Evolutionary conservation across 2,888 invertebrate species (phyloP).

Genomic region (Xestoiulus laeticollis): DNA sequence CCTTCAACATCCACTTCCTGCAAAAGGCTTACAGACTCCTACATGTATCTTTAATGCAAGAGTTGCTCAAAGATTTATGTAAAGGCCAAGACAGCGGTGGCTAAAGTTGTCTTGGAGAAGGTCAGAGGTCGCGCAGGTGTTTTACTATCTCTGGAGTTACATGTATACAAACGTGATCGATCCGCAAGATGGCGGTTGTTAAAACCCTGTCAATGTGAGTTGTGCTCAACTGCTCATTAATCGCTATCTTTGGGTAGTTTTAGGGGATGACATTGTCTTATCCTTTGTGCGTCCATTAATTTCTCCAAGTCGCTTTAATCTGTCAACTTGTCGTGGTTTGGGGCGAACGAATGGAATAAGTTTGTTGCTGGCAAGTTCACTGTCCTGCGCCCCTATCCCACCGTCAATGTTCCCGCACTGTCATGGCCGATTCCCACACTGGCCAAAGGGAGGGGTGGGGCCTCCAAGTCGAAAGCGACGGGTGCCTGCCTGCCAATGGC

Average conservation of each 20-base stretch:
- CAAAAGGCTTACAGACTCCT: background rate
- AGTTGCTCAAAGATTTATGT: background rate
- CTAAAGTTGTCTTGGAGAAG: background rate
- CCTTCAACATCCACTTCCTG: background rate
- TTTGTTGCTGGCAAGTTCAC: constrained; percentile 27
- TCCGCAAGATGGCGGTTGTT: background rate
- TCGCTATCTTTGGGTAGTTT: background rate
- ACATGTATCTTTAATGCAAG: too few species aligned
- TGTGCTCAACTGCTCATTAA: constrained; percentile 34
- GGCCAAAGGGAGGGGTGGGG: constrained; percentile 16
- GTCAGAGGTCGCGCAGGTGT: background rate
- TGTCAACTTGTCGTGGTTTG: background rate
- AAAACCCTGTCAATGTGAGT: background rate
- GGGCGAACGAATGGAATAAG: background rate
- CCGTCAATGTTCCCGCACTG: background rate
- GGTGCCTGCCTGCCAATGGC: background rate
- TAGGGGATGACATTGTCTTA: background rate
- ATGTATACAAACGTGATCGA: background rate
- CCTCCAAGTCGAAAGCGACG: background rate
- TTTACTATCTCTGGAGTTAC: background rate
- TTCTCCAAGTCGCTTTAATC: background rate
- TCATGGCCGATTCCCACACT: constrained; percentile 34
- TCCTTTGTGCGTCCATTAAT: background rate
- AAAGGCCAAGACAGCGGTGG: background rate
- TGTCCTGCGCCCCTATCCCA: constrained; percentile 17